Evolutionary conservation across 2,888 invertebrate genomes (phyloP).

Genomic region (Tipula helvola): DNA sequence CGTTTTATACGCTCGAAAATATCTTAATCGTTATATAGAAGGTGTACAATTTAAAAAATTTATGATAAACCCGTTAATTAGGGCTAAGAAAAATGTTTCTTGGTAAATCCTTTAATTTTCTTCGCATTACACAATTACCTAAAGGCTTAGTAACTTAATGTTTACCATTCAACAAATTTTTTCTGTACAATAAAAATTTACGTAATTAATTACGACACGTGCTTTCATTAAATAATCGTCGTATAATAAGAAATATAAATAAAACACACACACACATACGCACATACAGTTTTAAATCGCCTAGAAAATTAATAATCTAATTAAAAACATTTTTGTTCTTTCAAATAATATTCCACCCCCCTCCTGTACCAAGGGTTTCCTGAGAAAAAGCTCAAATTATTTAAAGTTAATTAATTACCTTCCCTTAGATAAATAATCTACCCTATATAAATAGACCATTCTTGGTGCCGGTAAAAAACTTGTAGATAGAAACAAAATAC

Average conservation of each 20-base stretch:
- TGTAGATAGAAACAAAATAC: not conserved
- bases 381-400: not conserved
- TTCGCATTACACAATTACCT: too few species aligned
- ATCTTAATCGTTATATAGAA: too few species aligned
- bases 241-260: not conserved
- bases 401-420: conserved; percentile 4
- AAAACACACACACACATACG: not conserved
- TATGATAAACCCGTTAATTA: too few species aligned
- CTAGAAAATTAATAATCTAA: not conserved
- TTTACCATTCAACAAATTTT: not conserved
- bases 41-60: too few species aligned
- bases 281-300: not conserved
- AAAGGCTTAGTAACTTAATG: too few species aligned
- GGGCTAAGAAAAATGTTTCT: too few species aligned
- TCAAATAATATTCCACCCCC: not conserved
- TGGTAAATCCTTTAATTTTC: too few species aligned
- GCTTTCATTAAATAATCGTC: not conserved
- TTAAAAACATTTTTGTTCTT: not conserved
- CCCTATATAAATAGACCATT: not conserved
- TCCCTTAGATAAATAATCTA: not conserved
- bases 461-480: not conserved
- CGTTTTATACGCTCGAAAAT: too few species aligned
- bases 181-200: not conserved
- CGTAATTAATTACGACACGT: not conserved
- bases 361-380: not conserved